Evolutionary conservation across 1,140 invertebrate species (phyloP), one percentile per base, ranked within the genome.

Genomic region (Paralvinella palmiformis): DNA sequence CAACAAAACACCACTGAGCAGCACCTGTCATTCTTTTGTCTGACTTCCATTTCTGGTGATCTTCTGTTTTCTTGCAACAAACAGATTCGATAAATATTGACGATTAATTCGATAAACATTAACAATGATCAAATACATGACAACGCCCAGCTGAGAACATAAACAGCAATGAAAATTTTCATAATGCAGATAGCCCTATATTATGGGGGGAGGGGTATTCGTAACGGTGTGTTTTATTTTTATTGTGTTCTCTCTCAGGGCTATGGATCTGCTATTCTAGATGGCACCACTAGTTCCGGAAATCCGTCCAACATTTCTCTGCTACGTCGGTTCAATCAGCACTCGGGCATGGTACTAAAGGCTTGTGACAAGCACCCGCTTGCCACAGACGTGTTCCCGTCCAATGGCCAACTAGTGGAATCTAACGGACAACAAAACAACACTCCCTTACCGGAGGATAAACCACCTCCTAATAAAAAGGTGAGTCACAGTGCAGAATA

Each of bases 291-390:
- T 13, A 50, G 29, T 29, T 35, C 64, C 0, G 56, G 50, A 22
- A 66, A 67, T 55, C 32, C 70, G 6, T 70, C 93, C 67, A 93
- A 94, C 82, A 88, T 91, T 75, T 92, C 87, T 71, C 93, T 96
- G 89, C 96, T 96, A 50, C 91, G 94, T 79, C 82, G 86, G 64
- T 97, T 97, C 77, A 98, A 98, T 85, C 93, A 97, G 82, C 94
- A 96, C 81, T 96, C 94, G 59, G 95, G 96, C 64, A 95, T 96
- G 90, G 89, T 95, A 61, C 84, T 96, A 64, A 92, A 93, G 84
- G 88, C 91, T 72, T 89, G 88, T 78, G 73, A 82, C 65, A 71
- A 52, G 17, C 24, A 13, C 6, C 17, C 31, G 6, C 48, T 10
- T 22, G 31, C 24, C 10, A 22, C 48, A 10, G 48, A 0, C 48